Percentiles rank a stretch among this genome's conserved stretches.
Conservation (phyloP, 2,888 invertebrate genomes). For the Thumatha senex region DNA sequence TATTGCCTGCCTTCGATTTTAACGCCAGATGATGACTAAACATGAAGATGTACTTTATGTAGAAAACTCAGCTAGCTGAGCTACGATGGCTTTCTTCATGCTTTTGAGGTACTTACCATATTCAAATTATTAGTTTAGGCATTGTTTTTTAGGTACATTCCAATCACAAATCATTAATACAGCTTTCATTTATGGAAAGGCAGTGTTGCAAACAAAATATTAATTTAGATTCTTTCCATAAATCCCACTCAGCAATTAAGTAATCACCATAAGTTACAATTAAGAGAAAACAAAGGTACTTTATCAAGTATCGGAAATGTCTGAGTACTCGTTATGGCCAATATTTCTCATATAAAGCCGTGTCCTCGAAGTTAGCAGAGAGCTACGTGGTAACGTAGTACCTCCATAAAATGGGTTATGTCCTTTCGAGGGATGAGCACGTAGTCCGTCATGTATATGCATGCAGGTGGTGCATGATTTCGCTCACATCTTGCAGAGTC, state of each 20-base stretch:
- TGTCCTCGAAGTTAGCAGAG: background rate
- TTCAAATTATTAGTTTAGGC: no score
- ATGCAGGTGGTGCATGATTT: no score
- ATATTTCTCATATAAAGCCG: conserved; percentile 24
- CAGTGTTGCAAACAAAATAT: background rate
- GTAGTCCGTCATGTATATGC: no score
- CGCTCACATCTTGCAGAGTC: no score
- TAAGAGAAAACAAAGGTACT: conserved; percentile 16
- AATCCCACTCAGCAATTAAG: conserved; percentile 27
- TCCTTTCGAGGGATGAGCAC: no score
- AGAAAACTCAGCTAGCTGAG: no score
- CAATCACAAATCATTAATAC: background rate
- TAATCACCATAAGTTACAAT: conserved; percentile 28
- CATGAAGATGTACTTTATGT: no score
- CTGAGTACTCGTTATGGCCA: conserved; percentile 11
- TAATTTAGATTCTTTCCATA: conserved; percentile 7
- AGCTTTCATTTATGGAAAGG: background rate
- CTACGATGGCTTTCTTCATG: no score
- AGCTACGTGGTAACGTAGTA: background rate
- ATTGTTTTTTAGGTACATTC: background rate
- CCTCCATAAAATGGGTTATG: background rate
- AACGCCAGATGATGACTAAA: no score
- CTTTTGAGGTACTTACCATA: no score
- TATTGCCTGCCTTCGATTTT: no score
- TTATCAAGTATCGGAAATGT: conserved; percentile 3